These are phyloP conservation scores for Poeciliopsis prolifica DNA, from an alignment of 2,113 vertebrate species.

Conservation along the genomic window DNA sequence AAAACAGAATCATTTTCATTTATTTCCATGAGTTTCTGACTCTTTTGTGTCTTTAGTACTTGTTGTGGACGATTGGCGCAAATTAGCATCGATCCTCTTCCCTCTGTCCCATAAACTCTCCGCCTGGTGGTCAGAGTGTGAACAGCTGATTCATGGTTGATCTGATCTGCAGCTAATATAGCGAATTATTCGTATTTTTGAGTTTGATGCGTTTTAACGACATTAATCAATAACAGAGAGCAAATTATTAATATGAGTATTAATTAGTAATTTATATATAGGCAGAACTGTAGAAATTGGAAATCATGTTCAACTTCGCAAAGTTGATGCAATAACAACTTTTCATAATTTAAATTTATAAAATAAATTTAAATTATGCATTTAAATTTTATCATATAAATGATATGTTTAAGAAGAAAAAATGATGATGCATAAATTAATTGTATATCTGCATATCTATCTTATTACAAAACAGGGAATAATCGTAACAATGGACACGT, in stretches of 20 bases:
- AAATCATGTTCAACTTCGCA: too few relatives aligned
- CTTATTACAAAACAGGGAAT: too few relatives aligned
- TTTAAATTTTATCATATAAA: too few relatives aligned
- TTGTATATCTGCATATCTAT: too few relatives aligned
- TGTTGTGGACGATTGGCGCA: too few relatives aligned
- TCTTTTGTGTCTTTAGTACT: not conserved
- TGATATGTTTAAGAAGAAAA: too few relatives aligned
- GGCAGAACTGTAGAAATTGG: too few relatives aligned
- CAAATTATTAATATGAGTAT: not conserved
- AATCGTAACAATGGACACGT: too few relatives aligned
- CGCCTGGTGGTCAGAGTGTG: not conserved
- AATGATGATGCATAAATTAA: too few relatives aligned
- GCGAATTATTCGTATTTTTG: not conserved
- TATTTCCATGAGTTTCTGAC: not conserved
- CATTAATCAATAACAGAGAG: not conserved
- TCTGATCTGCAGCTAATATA: not conserved
- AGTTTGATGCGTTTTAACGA: not conserved
- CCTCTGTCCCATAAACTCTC: not conserved
- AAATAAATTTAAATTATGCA: too few relatives aligned
- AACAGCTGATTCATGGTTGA: not conserved
- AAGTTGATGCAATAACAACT: too few relatives aligned
- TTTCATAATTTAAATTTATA: too few relatives aligned
- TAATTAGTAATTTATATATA: not conserved
- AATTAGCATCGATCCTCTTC: not conserved
- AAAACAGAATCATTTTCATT: not conserved